phyloP scores from a whole-genome alignment of 2,888 invertebrate species.

The Hipparchia semele region DNA sequence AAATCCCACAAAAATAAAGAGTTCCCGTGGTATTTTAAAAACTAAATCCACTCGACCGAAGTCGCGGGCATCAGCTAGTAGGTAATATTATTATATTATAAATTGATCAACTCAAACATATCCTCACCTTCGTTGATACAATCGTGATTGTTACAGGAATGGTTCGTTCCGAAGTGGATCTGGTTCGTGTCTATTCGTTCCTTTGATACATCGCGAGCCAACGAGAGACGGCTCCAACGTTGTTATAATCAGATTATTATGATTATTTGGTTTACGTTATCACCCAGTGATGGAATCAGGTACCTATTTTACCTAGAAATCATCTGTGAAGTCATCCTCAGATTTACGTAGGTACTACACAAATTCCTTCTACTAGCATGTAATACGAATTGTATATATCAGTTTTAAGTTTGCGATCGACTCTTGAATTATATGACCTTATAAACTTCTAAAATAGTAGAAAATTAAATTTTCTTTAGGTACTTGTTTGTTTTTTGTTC shows the following conservation, averaged over 20 bases:
- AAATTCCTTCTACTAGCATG: neutral
- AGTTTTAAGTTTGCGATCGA: too few relatives aligned
- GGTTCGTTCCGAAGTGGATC: slow-evolving; percentile 10
- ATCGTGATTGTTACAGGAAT: neutral
- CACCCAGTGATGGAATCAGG: neutral
- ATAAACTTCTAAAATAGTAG: too few relatives aligned
- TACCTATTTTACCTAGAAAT: too few relatives aligned
- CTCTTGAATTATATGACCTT: too few relatives aligned
- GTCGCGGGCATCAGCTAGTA: neutral
- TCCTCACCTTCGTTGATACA: neutral
- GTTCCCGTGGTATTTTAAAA: too few relatives aligned
- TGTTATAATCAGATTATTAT: slow-evolving; percentile 15
- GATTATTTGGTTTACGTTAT: neutral
- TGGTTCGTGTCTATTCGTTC: slow-evolving; percentile 28
- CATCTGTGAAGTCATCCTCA: too few relatives aligned
- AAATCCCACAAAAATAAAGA: too few relatives aligned
- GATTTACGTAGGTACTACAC: neutral
- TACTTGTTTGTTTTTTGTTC: too few relatives aligned
- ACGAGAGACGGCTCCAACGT: slow-evolving; percentile 38
- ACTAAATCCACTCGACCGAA: neutral
- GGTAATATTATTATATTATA: too few relatives aligned
- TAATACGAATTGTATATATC: too few relatives aligned
- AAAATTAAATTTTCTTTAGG: too few relatives aligned
- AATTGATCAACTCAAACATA: neutral
- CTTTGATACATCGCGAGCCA: slow-evolving; percentile 38